Percentiles rank a stretch among this genome's conserved stretches.
Conservation (phyloP, 2,113 vertebrate species). For the Lucifuga dentata region DNA sequence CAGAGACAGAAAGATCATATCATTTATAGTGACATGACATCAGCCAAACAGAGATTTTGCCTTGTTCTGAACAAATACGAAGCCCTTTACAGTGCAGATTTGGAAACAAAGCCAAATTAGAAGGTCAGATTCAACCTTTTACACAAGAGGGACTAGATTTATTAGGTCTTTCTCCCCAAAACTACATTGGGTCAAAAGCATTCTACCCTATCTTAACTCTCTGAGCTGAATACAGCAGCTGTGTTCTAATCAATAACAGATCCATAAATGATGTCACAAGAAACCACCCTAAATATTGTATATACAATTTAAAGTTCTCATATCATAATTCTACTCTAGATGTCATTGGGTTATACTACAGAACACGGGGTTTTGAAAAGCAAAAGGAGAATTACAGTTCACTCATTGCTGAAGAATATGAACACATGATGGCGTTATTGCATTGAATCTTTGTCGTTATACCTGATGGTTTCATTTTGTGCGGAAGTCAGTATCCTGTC, state of each 20-base stretch:
- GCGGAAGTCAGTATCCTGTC: constrained; percentile 32
- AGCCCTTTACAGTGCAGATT: constrained; percentile 1
- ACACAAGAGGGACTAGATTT: background rate
- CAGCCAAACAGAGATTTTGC: background rate
- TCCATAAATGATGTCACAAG: too few species aligned
- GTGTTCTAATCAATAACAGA: too few species aligned
- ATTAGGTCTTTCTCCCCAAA: background rate
- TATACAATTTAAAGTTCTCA: too few species aligned
- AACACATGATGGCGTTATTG: background rate
- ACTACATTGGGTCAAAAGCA: background rate
- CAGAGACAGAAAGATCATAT: background rate
- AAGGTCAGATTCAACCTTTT: background rate
- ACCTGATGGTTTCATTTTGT: constrained; percentile 2
- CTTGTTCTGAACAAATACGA: background rate
- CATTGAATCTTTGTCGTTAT: background rate
- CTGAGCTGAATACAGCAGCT: too few species aligned
- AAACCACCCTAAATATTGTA: too few species aligned
- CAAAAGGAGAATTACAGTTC: too few species aligned
- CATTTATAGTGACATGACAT: background rate
- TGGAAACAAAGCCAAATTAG: background rate
- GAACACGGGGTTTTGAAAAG: too few species aligned
- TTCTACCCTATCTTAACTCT: too few species aligned
- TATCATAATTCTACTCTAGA: too few species aligned
- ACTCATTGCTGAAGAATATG: background rate
- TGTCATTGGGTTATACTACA: too few species aligned